These are phyloP conservation scores for Drosophila trichaetosa DNA, from an alignment of 2,888 invertebrate genomes.

Conservation along the genomic window DNA sequence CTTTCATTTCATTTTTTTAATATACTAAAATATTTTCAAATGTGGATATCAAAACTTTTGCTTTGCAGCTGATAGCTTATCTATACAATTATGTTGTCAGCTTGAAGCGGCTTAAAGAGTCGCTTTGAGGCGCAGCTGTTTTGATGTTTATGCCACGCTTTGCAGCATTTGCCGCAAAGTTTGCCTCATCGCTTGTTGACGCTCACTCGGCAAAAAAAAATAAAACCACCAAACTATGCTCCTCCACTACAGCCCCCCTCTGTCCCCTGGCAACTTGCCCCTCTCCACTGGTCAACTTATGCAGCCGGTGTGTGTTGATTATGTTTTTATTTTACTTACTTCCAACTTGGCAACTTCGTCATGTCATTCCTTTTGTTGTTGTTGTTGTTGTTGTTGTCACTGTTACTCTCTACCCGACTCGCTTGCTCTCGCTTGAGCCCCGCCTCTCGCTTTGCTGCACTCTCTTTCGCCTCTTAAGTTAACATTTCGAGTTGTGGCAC, in stretches of 20 bases:
- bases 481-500: conserved; percentile 57
- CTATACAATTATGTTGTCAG: background rate
- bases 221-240: conserved; percentile 18
- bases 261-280: too few relatives aligned
- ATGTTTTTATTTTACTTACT: conserved; percentile 64
- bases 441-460: conserved; percentile 34
- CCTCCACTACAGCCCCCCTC: background rate
- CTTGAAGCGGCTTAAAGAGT: conserved; percentile 25
- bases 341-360: conserved; percentile 61
- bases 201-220: conserved; percentile 27
- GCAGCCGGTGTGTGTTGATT: conserved; percentile 59
- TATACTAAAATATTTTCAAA: too few relatives aligned
- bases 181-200: conserved; percentile 24
- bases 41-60: background rate
- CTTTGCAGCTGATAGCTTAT: background rate
- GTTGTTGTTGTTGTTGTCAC: background rate
- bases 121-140: conserved; percentile 8
- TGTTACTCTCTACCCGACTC: conserved; percentile 10
- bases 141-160: conserved; percentile 36
- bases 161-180: conserved; percentile 24
- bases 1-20: too few relatives aligned
- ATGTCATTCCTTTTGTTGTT: conserved; percentile 35
- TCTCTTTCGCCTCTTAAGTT: conserved; percentile 31
- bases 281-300: conserved; percentile 41
- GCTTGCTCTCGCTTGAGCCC: conserved; percentile 5